Evolutionary conservation across 1,140 invertebrate genomes (phyloP).

Genomic region (Drosophila melanogaster): Release_6_plus_ISO1_MT NC_004354.4:8243501-8244000

Average conservation of each 20-base stretch:
- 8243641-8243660: slow-evolving; percentile 4
- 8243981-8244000: slow-evolving; percentile 55
- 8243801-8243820: slow-evolving; percentile 22
- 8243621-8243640: slow-evolving; percentile 33
- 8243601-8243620: slow-evolving; percentile 47
- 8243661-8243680: background rate
- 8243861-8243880: slow-evolving; percentile 12
- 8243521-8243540: slow-evolving; percentile 37
- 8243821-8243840: slow-evolving; percentile 14
- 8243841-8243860: slow-evolving; percentile 13
- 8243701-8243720: background rate
- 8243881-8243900: slow-evolving; percentile 16
- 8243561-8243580: slow-evolving; percentile 30
- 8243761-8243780: slow-evolving; percentile 65
- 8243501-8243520: background rate
- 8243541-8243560: slow-evolving; percentile 67
- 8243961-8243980: background rate
- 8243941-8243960: background rate
- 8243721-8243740: slow-evolving; percentile 62
- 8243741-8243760: slow-evolving; percentile 70
- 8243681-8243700: background rate
- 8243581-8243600: slow-evolving; percentile 59
- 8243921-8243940: slow-evolving; percentile 9
- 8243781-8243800: slow-evolving; percentile 58
- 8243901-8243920: slow-evolving; percentile 7